Conservation (phyloP, 2,888 invertebrate species). For the Drosophila eohydei region DNA sequence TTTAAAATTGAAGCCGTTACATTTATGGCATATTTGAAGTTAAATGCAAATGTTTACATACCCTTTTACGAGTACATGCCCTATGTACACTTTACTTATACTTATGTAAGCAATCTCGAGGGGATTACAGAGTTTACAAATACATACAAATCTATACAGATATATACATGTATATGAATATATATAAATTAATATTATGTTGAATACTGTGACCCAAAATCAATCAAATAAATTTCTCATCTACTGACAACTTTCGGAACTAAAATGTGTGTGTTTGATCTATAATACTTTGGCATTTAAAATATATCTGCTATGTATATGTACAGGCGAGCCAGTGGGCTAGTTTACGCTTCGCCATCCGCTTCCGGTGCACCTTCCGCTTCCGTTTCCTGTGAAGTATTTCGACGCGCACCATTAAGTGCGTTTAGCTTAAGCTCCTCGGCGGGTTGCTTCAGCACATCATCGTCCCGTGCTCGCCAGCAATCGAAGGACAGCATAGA, state of each 20-base stretch:
- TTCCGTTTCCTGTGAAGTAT: conserved; percentile 36
- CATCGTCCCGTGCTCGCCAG: conserved; percentile 52
- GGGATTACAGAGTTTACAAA: conserved; percentile 45
- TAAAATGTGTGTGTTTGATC: conserved; percentile 29
- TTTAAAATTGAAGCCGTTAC: conserved; percentile 46
- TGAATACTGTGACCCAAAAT: conserved; percentile 70
- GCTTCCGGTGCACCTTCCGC: conserved; percentile 23
- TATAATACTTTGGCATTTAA: conserved; percentile 17
- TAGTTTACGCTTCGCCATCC: conserved; percentile 3
- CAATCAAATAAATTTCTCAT: conserved; percentile 78
- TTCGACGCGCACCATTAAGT: conserved; percentile 37
- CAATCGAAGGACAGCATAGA: conserved; percentile 85
- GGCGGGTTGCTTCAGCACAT: conserved; percentile 45
- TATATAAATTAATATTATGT: conserved; percentile 59
- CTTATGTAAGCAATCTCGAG: conserved; percentile 61
- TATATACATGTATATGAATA: conserved; percentile 23
- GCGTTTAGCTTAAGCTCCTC: conserved; percentile 55
- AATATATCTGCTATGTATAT: background rate
- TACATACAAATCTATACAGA: conserved; percentile 27
- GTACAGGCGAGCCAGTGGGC: conserved; percentile 3
- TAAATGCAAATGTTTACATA: conserved; percentile 45
- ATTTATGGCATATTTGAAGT: conserved; percentile 45
- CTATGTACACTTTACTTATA: conserved; percentile 58
- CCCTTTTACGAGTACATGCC: conserved; percentile 46
- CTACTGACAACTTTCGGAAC: conserved; percentile 56